These are phyloP conservation scores for Andrena hattorfiana DNA, from an alignment of 2,888 invertebrate genomes.

Conservation along the genomic window DNA sequence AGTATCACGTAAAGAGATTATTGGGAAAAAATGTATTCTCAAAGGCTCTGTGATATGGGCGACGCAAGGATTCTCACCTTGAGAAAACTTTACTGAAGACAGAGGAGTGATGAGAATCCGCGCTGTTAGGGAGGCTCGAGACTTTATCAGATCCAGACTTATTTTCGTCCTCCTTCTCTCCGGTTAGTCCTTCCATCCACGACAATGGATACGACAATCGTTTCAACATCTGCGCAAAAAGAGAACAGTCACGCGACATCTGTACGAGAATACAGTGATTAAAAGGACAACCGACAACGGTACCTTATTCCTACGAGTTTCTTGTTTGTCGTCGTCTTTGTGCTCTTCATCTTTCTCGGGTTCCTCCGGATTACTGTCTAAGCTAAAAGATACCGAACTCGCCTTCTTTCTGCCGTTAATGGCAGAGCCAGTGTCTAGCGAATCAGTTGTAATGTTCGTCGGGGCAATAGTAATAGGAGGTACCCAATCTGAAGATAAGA, in stretches of 20 bases:
- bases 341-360: constrained; percentile 86
- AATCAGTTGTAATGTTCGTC: constrained; percentile 88
- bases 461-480: constrained; percentile 93
- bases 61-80: constrained; percentile 87
- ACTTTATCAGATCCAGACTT: constrained; percentile 87
- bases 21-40: constrained; percentile 17
- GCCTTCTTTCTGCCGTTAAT: constrained; percentile 89
- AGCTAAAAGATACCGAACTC: constrained; percentile 90
- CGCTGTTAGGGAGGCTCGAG: constrained; percentile 87
- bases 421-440: constrained; percentile 85
- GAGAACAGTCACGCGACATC: too few relatives aligned
- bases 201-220: constrained; percentile 95
- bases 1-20: constrained; percentile 43
- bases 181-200: constrained; percentile 95
- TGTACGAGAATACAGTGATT: too few relatives aligned
- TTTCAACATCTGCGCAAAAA: constrained; percentile 91
- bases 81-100: constrained; percentile 97
- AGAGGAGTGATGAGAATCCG: constrained; percentile 89
- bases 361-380: constrained; percentile 87
- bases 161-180: constrained; percentile 89
- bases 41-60: constrained; percentile 18
- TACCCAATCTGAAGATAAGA: constrained; percentile 94
- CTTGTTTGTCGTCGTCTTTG: constrained; percentile 83
- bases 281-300: too few relatives aligned
- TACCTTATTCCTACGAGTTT: constrained; percentile 92